A percentile compares a stretch with the other conserved stretches of the same genome.
Conservation (phyloP, 2,797 vertebrate species). For the Iguana delicatissima region DNA sequence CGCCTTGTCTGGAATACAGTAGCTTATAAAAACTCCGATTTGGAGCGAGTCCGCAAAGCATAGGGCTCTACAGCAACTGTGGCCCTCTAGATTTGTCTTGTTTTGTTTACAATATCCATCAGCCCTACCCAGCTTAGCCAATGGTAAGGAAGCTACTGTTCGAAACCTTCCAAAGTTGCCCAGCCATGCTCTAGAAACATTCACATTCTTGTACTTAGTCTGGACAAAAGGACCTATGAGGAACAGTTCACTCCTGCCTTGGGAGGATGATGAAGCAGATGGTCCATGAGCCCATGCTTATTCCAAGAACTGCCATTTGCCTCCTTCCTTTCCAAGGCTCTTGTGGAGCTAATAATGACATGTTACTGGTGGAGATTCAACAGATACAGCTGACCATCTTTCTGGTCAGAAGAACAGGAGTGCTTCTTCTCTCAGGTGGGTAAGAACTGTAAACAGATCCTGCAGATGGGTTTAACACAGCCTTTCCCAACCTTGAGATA, state of each 20-base stretch:
- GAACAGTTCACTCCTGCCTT: no score
- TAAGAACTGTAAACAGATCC: not conserved
- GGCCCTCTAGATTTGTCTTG: no score
- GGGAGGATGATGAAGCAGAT: no score
- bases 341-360: not conserved
- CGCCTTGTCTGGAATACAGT: not conserved
- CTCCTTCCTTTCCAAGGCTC: not conserved
- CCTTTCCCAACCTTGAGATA: not conserved
- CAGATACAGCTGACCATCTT: not conserved
- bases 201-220: not conserved
- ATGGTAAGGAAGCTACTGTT: not conserved
- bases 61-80: no score
- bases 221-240: not conserved
- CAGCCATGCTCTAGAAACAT: not conserved
- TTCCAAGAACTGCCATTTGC: not conserved
- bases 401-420: not conserved
- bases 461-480: not conserved
- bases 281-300: not conserved
- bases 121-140: not conserved
- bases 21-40: not conserved
- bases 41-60: not conserved
- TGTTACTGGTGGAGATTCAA: no score
- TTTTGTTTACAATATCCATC: not conserved
- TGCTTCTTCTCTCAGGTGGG: not conserved
- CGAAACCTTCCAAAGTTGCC: not conserved